These are phyloP conservation scores for Callitettix versicolor DNA, from an alignment of 1,140 invertebrate genomes.

Conservation along the genomic window DNA sequence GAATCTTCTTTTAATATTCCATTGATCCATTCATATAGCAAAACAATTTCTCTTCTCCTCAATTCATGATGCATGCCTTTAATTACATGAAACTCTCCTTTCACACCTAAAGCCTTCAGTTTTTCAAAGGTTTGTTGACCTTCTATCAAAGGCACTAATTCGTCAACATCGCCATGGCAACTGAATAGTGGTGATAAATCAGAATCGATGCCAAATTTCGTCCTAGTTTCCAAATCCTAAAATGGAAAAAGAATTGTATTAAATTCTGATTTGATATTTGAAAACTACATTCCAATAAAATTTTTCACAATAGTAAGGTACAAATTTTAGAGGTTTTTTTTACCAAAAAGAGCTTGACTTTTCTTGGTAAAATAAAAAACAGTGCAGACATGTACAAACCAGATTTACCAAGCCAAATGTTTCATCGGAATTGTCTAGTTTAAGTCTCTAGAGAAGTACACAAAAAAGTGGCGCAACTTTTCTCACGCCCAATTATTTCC, in stretches of 20 bases:
- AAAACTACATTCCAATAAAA: no score
- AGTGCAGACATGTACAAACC: no score
- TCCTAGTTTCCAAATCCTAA: conserved; percentile 21
- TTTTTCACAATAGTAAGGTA: no score
- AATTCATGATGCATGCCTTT: conserved; percentile 42
- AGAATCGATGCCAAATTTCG: conserved; percentile 8
- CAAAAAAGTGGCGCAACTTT: no score
- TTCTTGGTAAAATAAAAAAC: no score
- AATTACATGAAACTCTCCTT: conserved; percentile 38
- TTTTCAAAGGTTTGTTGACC: conserved; percentile 38
- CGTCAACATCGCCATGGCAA: conserved; percentile 38
- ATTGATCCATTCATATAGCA: conserved; percentile 41
- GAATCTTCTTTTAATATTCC: conserved; percentile 11
- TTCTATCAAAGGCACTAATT: conserved; percentile 42
- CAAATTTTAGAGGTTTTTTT: no score
- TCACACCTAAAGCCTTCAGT: conserved; percentile 37
- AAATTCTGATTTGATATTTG: background rate
- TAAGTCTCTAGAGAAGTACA: no score
- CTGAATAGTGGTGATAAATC: conserved; percentile 31
- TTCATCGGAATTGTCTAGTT: no score
- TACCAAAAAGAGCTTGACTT: no score
- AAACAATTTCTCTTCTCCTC: conserved; percentile 35
- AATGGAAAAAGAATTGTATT: conserved; percentile 15
- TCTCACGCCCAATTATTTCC: no score
- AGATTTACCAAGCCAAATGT: no score